Evolutionary conservation across 1,140 invertebrate genomes (phyloP).

Genomic region (Micrasema minimum): DNA sequence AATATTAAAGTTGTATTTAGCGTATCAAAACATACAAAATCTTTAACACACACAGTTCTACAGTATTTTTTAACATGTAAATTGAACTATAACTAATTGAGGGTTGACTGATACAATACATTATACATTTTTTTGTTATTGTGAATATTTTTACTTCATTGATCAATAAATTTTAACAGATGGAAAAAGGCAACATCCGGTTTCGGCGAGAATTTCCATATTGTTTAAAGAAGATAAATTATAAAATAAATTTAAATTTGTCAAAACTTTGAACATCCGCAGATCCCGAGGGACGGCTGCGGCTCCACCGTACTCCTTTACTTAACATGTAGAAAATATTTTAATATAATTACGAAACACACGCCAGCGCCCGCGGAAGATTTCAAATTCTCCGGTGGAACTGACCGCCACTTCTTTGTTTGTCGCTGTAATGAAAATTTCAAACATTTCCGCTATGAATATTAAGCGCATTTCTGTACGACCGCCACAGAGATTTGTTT

Average conservation of each 20-base stretch:
- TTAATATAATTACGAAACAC: conserved; percentile 52
- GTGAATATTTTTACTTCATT: no score
- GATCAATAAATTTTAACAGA: no score
- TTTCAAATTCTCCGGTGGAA: conserved; percentile 35
- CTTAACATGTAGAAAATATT: conserved; percentile 54
- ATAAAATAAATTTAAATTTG: neutral
- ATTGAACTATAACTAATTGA: no score
- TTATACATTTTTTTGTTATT: no score
- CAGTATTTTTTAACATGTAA: no score
- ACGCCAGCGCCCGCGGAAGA: conserved; percentile 33
- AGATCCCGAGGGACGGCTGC: neutral
- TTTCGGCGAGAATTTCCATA: no score
- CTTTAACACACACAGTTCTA: no score
- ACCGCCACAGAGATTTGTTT: conserved; percentile 30
- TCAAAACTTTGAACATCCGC: neutral
- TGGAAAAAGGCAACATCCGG: no score
- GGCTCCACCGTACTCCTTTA: conserved; percentile 6
- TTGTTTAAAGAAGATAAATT: no score
- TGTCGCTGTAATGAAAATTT: conserved; percentile 46
- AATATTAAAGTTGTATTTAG: no score
- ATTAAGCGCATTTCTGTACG: conserved; percentile 39
- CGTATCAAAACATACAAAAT: no score
- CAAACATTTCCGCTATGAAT: conserved; percentile 46
- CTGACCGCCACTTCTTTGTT: conserved; percentile 34
- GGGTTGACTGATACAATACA: no score